A percentile compares a stretch with the other conserved stretches of the same genome.
phyloP scores from a whole-genome alignment of 2,888 invertebrate species.

The Scaptomyza polygonia region DNA sequence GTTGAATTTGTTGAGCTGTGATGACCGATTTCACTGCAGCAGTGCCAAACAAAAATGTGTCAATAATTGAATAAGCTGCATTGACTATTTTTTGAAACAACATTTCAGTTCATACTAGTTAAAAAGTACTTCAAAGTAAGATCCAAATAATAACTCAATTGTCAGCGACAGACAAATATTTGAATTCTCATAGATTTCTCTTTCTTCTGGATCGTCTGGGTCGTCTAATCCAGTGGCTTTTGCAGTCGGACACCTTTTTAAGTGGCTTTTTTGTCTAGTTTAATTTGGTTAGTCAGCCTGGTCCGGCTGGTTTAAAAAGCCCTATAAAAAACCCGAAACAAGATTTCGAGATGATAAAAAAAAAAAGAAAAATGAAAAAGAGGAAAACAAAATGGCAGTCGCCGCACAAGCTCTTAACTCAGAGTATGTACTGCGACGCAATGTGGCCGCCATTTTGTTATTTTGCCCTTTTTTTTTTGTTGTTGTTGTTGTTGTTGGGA shows the following conservation, averaged over 20 bases:
- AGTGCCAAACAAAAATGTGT: slow-evolving; percentile 12
- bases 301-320: slow-evolving; percentile 32
- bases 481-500: slow-evolving; percentile 1
- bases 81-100: slow-evolving; percentile 21
- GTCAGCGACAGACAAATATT: too few relatives aligned
- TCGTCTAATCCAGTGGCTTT: neutral
- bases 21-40: slow-evolving; percentile 37
- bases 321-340: neutral
- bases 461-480: slow-evolving; percentile 49
- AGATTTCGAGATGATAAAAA: slow-evolving; percentile 27
- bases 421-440: slow-evolving; percentile 64
- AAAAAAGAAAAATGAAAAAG: too few relatives aligned
- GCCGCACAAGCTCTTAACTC: slow-evolving; percentile 50
- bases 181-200: too few relatives aligned
- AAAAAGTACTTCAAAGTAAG: too few relatives aligned
- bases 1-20: slow-evolving; percentile 13
- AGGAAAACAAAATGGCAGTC: slow-evolving; percentile 73
- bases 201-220: too few relatives aligned
- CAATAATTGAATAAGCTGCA: slow-evolving; percentile 40
- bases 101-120: neutral
- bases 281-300: slow-evolving; percentile 2
- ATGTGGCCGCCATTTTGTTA: slow-evolving; percentile 73
- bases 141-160: too few relatives aligned
- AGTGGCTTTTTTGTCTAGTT: neutral
- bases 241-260: neutral